A percentile compares a stretch with the other conserved stretches of the same genome.
Conservation (phyloP, 2,113 vertebrate genomes). For the Microcebus tavaratra region DNA sequence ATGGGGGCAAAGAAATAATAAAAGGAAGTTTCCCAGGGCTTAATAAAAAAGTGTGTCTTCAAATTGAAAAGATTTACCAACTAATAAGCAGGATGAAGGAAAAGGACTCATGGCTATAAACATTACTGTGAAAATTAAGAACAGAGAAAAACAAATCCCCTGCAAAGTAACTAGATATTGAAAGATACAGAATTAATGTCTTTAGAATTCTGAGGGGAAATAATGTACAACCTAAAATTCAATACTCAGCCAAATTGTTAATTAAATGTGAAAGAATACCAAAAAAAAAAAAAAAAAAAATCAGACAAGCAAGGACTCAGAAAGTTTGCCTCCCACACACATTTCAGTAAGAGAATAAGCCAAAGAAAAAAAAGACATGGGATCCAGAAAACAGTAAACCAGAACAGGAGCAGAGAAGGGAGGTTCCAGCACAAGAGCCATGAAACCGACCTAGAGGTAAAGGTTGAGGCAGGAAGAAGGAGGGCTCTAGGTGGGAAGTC, state of each 20-base stretch:
- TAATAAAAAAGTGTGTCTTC: neutral
- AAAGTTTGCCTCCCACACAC: neutral
- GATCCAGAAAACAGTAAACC: neutral
- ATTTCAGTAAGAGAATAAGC: neutral
- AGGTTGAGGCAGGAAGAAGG: neutral
- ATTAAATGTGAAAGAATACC: neutral
- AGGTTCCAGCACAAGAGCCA: neutral
- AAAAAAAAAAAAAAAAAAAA: neutral
- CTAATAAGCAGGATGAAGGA: neutral
- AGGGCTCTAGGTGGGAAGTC: no score
- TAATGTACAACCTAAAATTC: neutral
- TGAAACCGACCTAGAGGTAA: neutral
- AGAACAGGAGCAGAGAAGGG: neutral
- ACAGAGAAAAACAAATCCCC: neutral
- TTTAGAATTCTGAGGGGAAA: neutral
- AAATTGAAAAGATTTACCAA: neutral
- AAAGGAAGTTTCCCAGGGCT: neutral
- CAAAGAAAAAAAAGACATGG: neutral
- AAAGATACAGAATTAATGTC: neutral
- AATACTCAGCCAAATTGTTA: neutral
- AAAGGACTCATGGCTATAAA: neutral
- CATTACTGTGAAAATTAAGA: neutral
- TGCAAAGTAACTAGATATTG: neutral
- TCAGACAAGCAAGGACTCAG: neutral
- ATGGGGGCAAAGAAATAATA: neutral